Evolutionary conservation across 2,797 vertebrate species (phyloP), one percentile per base, ranked within the genome.

Genomic region (Morelia viridis): DNA sequence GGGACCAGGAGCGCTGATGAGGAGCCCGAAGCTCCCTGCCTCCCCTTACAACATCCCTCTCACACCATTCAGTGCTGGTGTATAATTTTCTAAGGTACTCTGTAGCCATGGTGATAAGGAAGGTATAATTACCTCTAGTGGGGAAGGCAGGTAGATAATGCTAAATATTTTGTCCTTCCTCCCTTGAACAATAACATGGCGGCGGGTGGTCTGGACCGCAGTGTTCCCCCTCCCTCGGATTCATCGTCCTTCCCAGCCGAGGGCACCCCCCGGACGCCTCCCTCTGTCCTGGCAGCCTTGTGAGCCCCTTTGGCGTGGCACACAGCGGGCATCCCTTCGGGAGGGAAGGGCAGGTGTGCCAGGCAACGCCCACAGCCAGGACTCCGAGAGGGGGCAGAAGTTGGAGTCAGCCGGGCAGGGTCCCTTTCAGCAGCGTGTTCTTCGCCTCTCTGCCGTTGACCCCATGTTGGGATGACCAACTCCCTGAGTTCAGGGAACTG

Each of bases 91-190:
- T 15, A 80, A 92, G 92, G 89, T 83, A 31, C 91, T 65, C 89
- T 57, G 92, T 92, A 90, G 92, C 89, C 89, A 92, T 92, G 92
- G 92, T 88, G 92, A 92, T 90, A 90, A 88, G 92, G 89, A 88
- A 92, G 89, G 92, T 87, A 80, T 90, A 83, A 90, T 92, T 92
- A 92, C 92, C 85, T 90, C 68, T 11, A 24, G 57, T 15, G 58
- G 62, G 89, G 65, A 68, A 91, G 89, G 85, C 89, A 90, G 89
- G 86, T 87, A 65, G 92, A 90, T 80, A 88, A 57, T n/a, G 56
- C 17, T 56, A 31, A 57, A n/a, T 50, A 56, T 22, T 68, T 50
- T 11, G 50, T 68, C 62, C 87, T 85, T 22, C 28, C 41, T 83
- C 26, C 1, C 7, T 3, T 50, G 13, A 46, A 62, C 53, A 58